Conservation (phyloP, 2,797 vertebrate genomes). For the Kryptopterus vitreolus region DNA sequence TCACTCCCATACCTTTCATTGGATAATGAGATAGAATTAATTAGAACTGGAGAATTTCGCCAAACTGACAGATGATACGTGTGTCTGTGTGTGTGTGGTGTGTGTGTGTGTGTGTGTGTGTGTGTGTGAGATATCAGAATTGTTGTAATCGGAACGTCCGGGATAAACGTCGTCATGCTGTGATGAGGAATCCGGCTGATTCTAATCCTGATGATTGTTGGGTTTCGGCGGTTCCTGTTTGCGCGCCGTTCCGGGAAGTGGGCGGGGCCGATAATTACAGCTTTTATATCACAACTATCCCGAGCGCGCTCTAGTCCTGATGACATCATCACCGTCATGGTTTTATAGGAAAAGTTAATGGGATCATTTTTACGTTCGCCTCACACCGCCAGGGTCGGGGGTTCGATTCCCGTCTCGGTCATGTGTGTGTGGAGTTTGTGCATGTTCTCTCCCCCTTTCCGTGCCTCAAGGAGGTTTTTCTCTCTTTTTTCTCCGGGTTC, state of each 20-base stretch:
- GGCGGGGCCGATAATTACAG: not conserved
- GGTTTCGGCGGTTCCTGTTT: slow-evolving; percentile 5
- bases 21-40: too few species aligned
- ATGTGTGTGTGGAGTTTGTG: too few species aligned
- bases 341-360: not conserved
- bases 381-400: too few species aligned
- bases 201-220: not conserved
- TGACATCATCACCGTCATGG: not conserved
- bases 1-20: not conserved
- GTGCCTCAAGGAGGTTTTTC: too few species aligned
- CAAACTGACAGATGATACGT: too few species aligned
- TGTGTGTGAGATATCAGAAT: too few species aligned
- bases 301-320: not conserved
- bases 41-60: not conserved
- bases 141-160: not conserved
- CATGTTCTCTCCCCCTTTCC: too few species aligned
- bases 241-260: not conserved
- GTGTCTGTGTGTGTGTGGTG: too few species aligned
- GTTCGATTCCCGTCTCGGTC: too few species aligned
- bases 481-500: too few species aligned
- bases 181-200: not conserved
- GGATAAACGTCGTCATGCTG: not conserved
- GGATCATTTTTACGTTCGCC: too few species aligned
- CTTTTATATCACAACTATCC: not conserved
- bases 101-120: too few species aligned